Evolutionary conservation across 2,797 vertebrate species (phyloP).

Genomic region (Macropodus opercularis): DNA sequence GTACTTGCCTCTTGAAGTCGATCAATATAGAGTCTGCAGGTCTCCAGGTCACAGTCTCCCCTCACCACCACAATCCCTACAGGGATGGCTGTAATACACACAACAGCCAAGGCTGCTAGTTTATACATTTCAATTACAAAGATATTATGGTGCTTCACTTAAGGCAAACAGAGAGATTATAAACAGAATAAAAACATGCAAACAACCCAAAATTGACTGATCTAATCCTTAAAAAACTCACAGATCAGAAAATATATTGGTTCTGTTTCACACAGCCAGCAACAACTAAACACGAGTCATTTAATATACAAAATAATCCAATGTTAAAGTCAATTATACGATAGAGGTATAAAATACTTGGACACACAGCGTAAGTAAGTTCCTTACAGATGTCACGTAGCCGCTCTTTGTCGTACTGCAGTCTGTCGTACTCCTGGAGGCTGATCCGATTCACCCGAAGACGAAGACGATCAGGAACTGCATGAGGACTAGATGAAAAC

Average conservation of each 20-base stretch:
- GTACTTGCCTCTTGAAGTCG: conserved; percentile 91
- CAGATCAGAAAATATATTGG: too few relatives aligned
- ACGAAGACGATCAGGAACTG: conserved; percentile 92
- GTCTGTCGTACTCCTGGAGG: conserved; percentile 93
- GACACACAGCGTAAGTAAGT: conserved; percentile 12
- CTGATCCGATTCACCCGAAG: conserved; percentile 95
- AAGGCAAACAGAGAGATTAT: too few relatives aligned
- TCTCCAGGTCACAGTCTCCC: conserved; percentile 97
- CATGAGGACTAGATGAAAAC: conserved; percentile 86
- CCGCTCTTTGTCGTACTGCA: conserved; percentile 95
- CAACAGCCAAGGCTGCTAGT: not conserved
- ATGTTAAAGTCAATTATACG: too few relatives aligned
- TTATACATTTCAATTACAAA: too few relatives aligned
- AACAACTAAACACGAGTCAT: too few relatives aligned
- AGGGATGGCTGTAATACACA: conserved; percentile 85
- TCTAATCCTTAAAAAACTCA: too few relatives aligned
- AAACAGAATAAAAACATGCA: too few relatives aligned
- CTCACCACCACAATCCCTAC: conserved; percentile 97
- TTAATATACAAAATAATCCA: too few relatives aligned
- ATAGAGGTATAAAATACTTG: not conserved
- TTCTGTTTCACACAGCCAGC: too few relatives aligned
- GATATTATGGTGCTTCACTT: too few relatives aligned
- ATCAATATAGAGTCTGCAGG: conserved; percentile 96
- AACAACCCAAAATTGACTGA: too few relatives aligned
- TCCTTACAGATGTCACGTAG: conserved; percentile 95